Evolutionary conservation across 35 echinoderm and acorn worm species (phyloP).

Genomic region (Heliocidaris erythrogramma): DNA sequence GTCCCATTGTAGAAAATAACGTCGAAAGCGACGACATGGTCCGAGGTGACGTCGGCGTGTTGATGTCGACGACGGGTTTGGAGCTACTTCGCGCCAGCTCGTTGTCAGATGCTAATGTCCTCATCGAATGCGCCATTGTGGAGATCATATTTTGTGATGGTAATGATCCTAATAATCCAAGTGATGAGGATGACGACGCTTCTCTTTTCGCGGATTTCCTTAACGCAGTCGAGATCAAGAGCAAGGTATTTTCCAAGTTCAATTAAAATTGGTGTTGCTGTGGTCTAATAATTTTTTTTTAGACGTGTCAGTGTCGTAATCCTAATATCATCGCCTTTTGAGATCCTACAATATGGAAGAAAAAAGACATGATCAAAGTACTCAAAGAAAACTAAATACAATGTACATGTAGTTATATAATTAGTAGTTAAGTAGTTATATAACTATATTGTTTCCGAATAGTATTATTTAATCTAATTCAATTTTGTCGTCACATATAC

Average conservation of each 20-base stretch:
- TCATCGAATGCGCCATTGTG: neutral
- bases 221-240: neutral
- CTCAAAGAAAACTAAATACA: no score
- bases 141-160: neutral
- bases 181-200: neutral
- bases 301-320: neutral
- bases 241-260: neutral
- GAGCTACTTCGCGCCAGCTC: neutral
- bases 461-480: no score
- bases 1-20: neutral
- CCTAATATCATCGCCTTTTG: neutral
- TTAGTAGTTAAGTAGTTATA: no score
- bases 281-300: neutral
- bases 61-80: constrained; percentile 1
- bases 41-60: neutral
- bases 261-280: neutral
- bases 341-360: neutral
- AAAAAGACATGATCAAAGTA: neutral
- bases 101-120: neutral
- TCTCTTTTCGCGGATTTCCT: neutral
- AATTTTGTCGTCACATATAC: no score
- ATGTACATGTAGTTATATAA: no score
- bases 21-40: neutral
- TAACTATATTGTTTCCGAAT: no score
- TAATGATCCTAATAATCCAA: neutral